Evolutionary conservation across 2,113 vertebrate genomes (phyloP).

Genomic region (Bufo bufo): DNA sequence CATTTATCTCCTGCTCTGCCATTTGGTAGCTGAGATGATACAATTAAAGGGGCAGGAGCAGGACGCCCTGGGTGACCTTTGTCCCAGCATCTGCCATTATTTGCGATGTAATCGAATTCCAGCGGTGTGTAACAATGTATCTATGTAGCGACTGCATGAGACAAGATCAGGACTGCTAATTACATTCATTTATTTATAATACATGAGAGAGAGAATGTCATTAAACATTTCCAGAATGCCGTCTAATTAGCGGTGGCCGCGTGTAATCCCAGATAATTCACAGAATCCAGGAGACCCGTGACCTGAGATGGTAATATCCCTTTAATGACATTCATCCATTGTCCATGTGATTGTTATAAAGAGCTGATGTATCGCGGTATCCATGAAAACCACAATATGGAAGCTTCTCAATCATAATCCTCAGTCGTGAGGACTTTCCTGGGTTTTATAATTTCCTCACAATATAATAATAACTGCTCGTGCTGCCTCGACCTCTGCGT

Average conservation of each 20-base stretch:
- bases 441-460: too few species aligned
- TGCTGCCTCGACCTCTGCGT: too few species aligned
- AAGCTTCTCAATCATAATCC: neutral
- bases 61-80: conserved; percentile 55
- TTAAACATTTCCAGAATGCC: neutral
- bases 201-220: too few species aligned
- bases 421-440: too few species aligned
- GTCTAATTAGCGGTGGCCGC: neutral
- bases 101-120: conserved; percentile 4
- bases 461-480: too few species aligned
- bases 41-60: conserved; percentile 60
- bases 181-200: neutral
- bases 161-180: neutral
- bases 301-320: neutral
- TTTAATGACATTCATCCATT: neutral
- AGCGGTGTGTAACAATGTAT: neutral
- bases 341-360: neutral
- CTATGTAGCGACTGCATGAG: too few species aligned
- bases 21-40: conserved; percentile 30
- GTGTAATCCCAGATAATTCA: neutral
- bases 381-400: neutral
- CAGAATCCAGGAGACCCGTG: neutral
- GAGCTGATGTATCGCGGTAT: neutral
- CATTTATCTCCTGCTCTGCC: neutral
- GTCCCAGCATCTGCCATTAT: neutral